Percentiles rank a stretch among this genome's conserved stretches.
phyloP scores from a whole-genome alignment of 2,113 vertebrate species.

The Struthio camelus region DNA sequence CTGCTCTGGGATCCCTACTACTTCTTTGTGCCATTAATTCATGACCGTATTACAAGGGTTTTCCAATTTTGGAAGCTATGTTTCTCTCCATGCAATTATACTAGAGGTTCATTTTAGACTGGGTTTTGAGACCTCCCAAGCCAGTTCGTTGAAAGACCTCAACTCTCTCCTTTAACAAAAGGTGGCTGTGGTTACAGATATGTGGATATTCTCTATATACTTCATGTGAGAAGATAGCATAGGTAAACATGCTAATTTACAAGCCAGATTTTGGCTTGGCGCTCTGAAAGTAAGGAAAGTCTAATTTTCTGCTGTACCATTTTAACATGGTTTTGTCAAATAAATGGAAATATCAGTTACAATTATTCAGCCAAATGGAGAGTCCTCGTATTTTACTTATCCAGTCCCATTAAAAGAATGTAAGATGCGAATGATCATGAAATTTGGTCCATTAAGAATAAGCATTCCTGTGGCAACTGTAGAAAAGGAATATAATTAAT shows the following conservation, averaged over 20 bases:
- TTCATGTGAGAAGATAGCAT: neutral
- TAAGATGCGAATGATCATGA: neutral
- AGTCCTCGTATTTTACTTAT: neutral
- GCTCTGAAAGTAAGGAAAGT: neutral
- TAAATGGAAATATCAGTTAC: neutral
- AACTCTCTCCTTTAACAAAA: neutral
- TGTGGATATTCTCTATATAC: neutral
- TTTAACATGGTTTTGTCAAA: neutral
- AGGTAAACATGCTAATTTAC: neutral
- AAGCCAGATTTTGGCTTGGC: neutral
- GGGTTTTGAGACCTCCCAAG: neutral
- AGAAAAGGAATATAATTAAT: neutral
- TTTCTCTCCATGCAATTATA: neutral
- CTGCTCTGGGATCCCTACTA: neutral
- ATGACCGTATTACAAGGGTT: neutral
- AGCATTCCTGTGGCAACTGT: neutral
- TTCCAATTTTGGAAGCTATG: neutral
- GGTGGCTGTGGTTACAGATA: neutral
- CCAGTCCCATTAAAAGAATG: neutral
- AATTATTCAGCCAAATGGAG: neutral
- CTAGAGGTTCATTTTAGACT: neutral
- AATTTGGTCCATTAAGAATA: neutral
- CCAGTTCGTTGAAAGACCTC: neutral
- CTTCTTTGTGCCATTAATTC: constrained; percentile 1
- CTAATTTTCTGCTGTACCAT: neutral